phyloP scores from a whole-genome alignment of 1,140 invertebrate species.

The Ylistrum balloti region DNA sequence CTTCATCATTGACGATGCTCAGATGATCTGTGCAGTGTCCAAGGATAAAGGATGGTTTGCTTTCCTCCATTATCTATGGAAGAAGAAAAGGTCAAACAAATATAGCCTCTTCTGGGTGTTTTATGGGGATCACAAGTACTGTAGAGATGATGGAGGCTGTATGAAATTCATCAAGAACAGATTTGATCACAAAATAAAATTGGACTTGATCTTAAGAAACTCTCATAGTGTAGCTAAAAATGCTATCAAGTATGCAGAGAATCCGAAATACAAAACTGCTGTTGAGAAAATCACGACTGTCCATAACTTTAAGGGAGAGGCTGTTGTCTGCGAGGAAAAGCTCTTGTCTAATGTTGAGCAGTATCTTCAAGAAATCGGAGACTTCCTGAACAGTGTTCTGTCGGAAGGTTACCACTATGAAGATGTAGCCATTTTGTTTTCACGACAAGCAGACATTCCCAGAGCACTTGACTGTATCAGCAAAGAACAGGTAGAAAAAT shows the following conservation, averaged over 20 bases:
- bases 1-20: background rate
- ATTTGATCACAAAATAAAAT: background rate
- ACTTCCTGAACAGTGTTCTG: background rate
- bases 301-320: background rate
- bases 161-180: background rate
- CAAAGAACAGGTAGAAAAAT: background rate
- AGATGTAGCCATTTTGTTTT: background rate
- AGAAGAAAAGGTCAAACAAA: background rate
- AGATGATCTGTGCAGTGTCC: background rate
- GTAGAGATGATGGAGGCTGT: background rate
- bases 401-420: background rate
- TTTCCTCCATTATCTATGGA: background rate
- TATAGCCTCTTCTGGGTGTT: background rate
- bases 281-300: background rate
- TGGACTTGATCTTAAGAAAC: background rate
- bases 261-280: background rate
- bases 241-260: background rate
- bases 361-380: background rate
- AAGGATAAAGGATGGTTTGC: background rate
- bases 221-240: background rate
- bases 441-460: background rate
- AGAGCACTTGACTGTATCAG: background rate
- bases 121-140: background rate
- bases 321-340: background rate
- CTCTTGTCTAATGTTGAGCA: background rate